phyloP scores from a whole-genome alignment of 2,797 vertebrate species.

The Rhynchonycteris naso region DNA sequence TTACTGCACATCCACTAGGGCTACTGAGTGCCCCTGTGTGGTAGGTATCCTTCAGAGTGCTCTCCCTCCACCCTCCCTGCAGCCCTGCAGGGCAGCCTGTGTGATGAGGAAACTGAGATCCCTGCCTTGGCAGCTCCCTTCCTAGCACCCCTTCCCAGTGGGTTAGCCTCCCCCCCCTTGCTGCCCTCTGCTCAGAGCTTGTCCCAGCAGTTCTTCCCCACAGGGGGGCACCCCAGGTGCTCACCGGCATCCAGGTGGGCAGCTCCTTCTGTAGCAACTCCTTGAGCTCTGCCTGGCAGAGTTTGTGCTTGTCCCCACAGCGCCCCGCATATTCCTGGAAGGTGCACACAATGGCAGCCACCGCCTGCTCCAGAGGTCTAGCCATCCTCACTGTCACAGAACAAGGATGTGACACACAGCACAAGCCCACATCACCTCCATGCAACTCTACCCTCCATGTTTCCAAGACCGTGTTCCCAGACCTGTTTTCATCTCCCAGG shows the following conservation, averaged over 20 bases:
- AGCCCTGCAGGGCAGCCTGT: not conserved
- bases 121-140: not conserved
- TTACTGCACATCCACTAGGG: not conserved
- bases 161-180: not conserved
- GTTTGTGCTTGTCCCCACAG: constrained; percentile 72
- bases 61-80: not conserved
- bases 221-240: not conserved
- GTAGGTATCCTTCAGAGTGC: not conserved
- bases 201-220: not conserved
- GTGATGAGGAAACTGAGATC: not conserved
- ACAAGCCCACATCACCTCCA: not conserved
- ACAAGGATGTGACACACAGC: not conserved
- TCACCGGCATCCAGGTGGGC: constrained; percentile 77
- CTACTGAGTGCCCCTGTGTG: accelerated
- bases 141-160: not conserved
- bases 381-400: constrained; percentile 69
- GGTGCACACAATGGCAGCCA: constrained; percentile 43
- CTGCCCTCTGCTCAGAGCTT: too few relatives aligned
- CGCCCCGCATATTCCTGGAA: constrained; percentile 83
- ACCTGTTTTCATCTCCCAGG: not conserved
- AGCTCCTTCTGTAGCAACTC: constrained; percentile 85
- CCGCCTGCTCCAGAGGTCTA: constrained; percentile 63
- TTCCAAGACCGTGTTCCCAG: not conserved
- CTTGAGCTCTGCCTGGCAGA: constrained; percentile 86
- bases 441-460: not conserved